Conservation (phyloP, 2,888 invertebrate species). For the Drosophila subquinaria region DNA sequence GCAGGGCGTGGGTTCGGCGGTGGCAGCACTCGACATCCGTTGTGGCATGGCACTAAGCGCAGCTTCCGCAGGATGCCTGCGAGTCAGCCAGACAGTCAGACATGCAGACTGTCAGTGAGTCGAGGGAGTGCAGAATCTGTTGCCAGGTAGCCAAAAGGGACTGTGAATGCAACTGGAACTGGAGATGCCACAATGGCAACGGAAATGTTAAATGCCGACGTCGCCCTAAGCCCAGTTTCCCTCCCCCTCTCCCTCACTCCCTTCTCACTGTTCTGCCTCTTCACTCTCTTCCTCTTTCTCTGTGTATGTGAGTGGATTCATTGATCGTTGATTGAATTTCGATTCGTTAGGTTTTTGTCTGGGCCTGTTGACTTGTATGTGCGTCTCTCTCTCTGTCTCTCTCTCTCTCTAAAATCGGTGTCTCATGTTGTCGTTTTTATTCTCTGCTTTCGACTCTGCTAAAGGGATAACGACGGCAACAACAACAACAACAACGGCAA, state of each 20-base stretch:
- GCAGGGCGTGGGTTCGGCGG: conserved; percentile 17
- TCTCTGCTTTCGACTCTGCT: conserved; percentile 10
- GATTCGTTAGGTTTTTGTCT: conserved; percentile 62
- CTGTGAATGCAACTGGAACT: conserved; percentile 15
- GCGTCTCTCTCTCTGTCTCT: conserved; percentile 6
- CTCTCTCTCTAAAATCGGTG: conserved; percentile 4
- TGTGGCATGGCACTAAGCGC: conserved; percentile 61
- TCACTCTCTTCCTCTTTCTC: background rate
- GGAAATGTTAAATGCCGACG: conserved; percentile 78
- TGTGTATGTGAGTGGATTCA: conserved; percentile 52
- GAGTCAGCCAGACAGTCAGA: conserved; percentile 20
- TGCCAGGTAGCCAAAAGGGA: conserved; percentile 42
- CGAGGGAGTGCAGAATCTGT: background rate
- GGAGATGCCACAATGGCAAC: conserved; percentile 65
- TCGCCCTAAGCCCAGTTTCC: conserved; percentile 2
- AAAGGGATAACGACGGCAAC: conserved; percentile 24
- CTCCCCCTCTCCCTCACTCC: background rate
- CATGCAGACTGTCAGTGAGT: conserved; percentile 10
- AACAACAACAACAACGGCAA: conserved; percentile 43
- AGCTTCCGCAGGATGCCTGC: conserved; percentile 69
- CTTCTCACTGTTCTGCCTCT: background rate
- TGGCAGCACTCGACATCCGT: conserved; percentile 70
- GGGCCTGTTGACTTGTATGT: conserved; percentile 28
- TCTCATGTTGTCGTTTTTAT: conserved; percentile 31
- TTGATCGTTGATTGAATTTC: conserved; percentile 82